Evolutionary conservation across 2,113 vertebrate species (phyloP), one percentile per base, ranked within the genome.

Genomic region (Pluvianellus socialis): DNA sequence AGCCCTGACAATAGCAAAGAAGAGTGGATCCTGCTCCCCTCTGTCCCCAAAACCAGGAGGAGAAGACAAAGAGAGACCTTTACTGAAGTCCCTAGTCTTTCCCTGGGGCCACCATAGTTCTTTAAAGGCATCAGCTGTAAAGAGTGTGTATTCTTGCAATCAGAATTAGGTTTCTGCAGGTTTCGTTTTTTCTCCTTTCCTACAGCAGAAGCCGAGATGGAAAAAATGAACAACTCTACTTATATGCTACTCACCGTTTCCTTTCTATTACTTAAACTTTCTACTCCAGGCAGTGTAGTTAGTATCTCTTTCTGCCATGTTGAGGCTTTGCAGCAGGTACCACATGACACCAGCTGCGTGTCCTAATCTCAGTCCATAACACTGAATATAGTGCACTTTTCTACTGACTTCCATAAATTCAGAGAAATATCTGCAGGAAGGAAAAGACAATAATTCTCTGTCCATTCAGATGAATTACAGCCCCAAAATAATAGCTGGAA

Each of bases 101-200:
- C 56, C 3, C 3, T 22, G 12, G 23, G 40, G 74, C 83, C 92
- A 95, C 56, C 77, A 72, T 24, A 71, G 59, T 65, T 95, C 59
- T 82, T 92, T 92, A 82, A 93, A 83, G 81, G 59, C 71, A 84
- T 89, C 94, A 86, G 58, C 71, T 94, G 66, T 93, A 94, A 96
- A 96, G 89, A 70, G 92, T 32, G 59, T 91, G 10, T 44, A 58
- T 79, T 89, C 71, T 75, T 87, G 90, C 67, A 93, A 44, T 61
- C 81, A 91, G 79, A 94, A 88, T 85, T 79, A 63, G 17, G 62
- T 91, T 92, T 89, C 92, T 95, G 84, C 83, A 89, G 77, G 67
- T 87, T 86, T 95, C 62, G 66, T 14, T 94, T 71, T 87, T 86
- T 44, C 62, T 96, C n/a, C 56, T 91, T 85, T 90, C 66, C 71